Percentiles rank a stretch among this genome's conserved stretches.
phyloP scores from a whole-genome alignment of 2,888 invertebrate genomes.

The Clanis bilineata region DNA sequence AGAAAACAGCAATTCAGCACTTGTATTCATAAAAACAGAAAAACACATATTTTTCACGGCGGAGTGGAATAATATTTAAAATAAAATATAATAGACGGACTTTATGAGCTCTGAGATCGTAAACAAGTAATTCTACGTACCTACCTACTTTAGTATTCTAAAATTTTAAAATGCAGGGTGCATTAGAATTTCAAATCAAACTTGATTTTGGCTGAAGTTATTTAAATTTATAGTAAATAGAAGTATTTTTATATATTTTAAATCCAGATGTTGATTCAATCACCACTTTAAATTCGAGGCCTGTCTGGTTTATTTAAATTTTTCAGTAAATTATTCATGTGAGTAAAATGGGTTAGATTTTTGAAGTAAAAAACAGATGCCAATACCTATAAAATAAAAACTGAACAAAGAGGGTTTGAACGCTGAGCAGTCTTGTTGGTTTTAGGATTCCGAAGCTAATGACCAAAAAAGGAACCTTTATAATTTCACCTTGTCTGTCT shows the following conservation, averaged over 20 bases:
- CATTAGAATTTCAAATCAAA: not conserved
- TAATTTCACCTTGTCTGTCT: too few relatives aligned
- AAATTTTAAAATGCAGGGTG: not conserved
- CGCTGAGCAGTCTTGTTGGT: too few relatives aligned
- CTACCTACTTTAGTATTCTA: not conserved
- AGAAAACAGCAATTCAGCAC: too few relatives aligned
- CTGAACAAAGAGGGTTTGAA: not conserved
- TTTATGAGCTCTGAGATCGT: not conserved
- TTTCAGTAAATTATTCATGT: not conserved
- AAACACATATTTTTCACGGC: too few relatives aligned
- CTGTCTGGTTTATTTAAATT: not conserved
- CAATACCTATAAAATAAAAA: not conserved
- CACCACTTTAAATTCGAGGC: not conserved
- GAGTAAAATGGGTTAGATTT: not conserved
- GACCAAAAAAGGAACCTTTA: too few relatives aligned
- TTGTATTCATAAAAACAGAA: too few relatives aligned
- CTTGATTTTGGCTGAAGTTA: not conserved
- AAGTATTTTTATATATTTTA: not conserved
- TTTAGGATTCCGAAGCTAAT: too few relatives aligned
- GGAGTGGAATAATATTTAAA: too few relatives aligned
- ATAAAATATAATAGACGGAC: not conserved
- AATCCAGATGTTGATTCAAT: constrained; percentile 2
- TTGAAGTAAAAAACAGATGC: not conserved
- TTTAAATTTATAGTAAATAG: not conserved
- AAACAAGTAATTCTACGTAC: not conserved